phyloP scores from a whole-genome alignment of 2,888 invertebrate genomes.

The Cosmia pyralina region DNA sequence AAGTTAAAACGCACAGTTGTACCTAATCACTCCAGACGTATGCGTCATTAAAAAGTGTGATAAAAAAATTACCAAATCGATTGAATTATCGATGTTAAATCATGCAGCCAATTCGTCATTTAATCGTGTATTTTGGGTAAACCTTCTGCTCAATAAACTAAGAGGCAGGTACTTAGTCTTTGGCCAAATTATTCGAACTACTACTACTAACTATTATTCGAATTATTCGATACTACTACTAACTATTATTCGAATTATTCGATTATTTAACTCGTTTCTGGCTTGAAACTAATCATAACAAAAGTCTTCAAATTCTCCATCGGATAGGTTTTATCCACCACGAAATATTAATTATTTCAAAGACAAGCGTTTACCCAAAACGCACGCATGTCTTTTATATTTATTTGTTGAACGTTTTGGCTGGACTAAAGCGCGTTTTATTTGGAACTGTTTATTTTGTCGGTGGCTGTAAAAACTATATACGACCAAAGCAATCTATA shows the following conservation, averaged over 20 bases:
- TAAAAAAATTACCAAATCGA: neutral
- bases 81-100: slow-evolving; percentile 38
- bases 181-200: too few species aligned
- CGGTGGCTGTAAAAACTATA: slow-evolving; percentile 73
- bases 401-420: slow-evolving; percentile 44
- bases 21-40: neutral
- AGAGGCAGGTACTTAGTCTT: neutral
- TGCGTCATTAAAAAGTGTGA: neutral
- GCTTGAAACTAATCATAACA: neutral
- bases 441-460: slow-evolving; percentile 55
- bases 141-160: neutral
- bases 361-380: slow-evolving; percentile 27
- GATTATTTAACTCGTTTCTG: neutral
- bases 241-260: too few species aligned
- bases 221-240: too few species aligned
- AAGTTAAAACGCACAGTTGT: too few species aligned
- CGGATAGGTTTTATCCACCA: neutral
- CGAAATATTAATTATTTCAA: neutral
- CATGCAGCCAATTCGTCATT: slow-evolving; percentile 19
- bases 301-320: neutral
- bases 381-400: slow-evolving; percentile 11
- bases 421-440: slow-evolving; percentile 50
- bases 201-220: too few species aligned
- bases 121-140: slow-evolving; percentile 43
- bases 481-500: slow-evolving; percentile 83